Base-by-base conservation (phyloP, 2,888 invertebrate species). In the Polydrusus cervinus region DNA sequence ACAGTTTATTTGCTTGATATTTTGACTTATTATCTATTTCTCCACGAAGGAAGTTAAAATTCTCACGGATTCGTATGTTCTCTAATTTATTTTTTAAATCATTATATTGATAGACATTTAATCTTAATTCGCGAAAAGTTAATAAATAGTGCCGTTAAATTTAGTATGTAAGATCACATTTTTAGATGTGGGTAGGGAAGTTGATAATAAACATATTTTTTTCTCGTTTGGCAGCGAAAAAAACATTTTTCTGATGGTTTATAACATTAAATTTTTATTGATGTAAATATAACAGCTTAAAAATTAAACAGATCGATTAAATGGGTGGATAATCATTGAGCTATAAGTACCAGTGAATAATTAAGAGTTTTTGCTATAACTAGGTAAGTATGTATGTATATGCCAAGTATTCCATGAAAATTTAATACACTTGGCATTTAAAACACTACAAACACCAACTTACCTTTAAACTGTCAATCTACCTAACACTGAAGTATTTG, bases 401-500 rank as follows among this genome's bases (percentile, higher is more conserved):
- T 55, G 55, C 57, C 71, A 57, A 38, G 71, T 57, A 65, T 71
- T 71, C 71, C 65, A 64, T 71, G 11, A 43, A 18, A 38, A 60
- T 30, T 13, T 71, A 38, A 47, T 71, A 71, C 71, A 64, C 71
- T 60, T 71, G 71, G 53, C 51, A 53, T 60, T 38, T 11, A 47
- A 43, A n/a, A 13, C 6, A 11, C n/a, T n/a, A 43, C 6, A 8
- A 43, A 43, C 43, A n/a, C 13, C n/a, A 43, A 43, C 34, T 34
- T 34, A 34, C 34, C 34, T 34, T 10, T 34, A 34, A 34, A 34
- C 34, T 34, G 10, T 8, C 3, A 10, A 7, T 1, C 3, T 6
- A 34, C 3, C 34, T 1, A 34, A 34, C 34, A 1, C 25, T 25
- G 5, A 5, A 5, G 25, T 1, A 5, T 25, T 25, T 25, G 3